phyloP scores from a whole-genome alignment of 2,797 vertebrate genomes.

The Spatula versicolor region DNA sequence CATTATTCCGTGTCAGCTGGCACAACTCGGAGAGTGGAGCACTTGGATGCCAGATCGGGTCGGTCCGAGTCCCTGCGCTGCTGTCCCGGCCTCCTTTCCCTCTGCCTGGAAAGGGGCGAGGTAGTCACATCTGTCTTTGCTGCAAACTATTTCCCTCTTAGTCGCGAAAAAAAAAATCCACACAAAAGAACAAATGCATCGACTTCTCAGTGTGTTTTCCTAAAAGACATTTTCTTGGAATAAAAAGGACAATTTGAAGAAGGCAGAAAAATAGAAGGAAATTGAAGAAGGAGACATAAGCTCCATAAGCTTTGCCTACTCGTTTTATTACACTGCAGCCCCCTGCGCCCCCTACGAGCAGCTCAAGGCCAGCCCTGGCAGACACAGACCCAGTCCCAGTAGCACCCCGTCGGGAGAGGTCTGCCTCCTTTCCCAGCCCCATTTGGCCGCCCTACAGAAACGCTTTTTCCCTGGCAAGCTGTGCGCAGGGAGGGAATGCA shows the following conservation, averaged over 20 bases:
- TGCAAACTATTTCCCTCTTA: background rate
- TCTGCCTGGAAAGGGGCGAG: background rate
- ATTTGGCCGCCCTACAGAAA: background rate
- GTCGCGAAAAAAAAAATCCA: background rate
- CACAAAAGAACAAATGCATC: background rate
- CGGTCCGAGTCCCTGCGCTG: accelerated
- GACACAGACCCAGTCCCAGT: accelerated
- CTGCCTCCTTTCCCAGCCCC: background rate
- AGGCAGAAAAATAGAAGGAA: background rate
- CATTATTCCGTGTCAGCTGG: background rate
- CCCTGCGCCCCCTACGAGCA: accelerated
- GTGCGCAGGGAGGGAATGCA: background rate
- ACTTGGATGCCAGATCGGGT: background rate
- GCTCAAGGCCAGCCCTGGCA: background rate
- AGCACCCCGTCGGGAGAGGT: background rate
- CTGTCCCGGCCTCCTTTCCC: background rate
- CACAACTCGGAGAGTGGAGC: background rate
- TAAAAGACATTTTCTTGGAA: background rate
- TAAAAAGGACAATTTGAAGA: background rate
- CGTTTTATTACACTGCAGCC: accelerated
- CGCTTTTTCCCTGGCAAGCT: accelerated
- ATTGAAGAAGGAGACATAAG: background rate
- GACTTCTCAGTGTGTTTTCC: background rate
- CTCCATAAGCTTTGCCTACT: background rate
- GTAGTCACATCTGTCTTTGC: background rate